Evolutionary conservation across 2,888 invertebrate genomes (phyloP).

Genomic region (Mylabris sibirica): DNA sequence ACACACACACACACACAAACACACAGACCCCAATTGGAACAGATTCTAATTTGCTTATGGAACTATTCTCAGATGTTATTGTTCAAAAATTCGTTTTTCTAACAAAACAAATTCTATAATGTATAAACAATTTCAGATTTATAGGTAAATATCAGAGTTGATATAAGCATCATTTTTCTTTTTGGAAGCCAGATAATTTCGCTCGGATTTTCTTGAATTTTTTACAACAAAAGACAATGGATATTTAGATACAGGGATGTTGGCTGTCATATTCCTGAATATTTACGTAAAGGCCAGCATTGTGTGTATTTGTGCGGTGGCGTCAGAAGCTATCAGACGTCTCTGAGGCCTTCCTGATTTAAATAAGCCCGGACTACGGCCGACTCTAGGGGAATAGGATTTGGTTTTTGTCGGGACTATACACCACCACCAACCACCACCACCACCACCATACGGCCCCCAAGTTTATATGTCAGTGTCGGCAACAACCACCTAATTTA

Average conservation of each 20-base stretch:
- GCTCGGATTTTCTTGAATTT: background rate
- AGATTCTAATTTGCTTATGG: conserved; percentile 42
- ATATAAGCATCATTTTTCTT: background rate
- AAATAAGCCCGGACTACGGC: conserved; percentile 60
- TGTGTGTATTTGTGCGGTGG: conserved; percentile 43
- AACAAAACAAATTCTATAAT: conserved; percentile 24
- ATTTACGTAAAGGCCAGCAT: conserved; percentile 58
- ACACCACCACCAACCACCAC: background rate
- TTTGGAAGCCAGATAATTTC: background rate
- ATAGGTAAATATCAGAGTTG: background rate
- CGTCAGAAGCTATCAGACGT: conserved; percentile 62
- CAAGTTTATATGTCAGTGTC: conserved; percentile 61
- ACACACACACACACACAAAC: conserved; percentile 31
- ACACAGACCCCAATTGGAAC: conserved; percentile 34
- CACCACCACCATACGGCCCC: conserved; percentile 36
- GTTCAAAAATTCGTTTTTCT: conserved; percentile 18
- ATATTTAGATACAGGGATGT: conserved; percentile 8
- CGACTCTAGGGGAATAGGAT: conserved; percentile 58
- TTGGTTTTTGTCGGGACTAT: conserved; percentile 54
- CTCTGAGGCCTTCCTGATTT: conserved; percentile 60
- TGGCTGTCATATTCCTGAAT: conserved; percentile 45
- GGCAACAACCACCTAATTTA: conserved; percentile 57
- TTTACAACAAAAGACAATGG: conserved; percentile 11
- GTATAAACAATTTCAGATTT: conserved; percentile 27
- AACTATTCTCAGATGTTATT: conserved; percentile 40